A percentile compares a stretch with the other conserved stretches of the same genome.
Evolutionary conservation across 2,888 invertebrate species (phyloP).

Genomic region (Philereme transversata): DNA sequence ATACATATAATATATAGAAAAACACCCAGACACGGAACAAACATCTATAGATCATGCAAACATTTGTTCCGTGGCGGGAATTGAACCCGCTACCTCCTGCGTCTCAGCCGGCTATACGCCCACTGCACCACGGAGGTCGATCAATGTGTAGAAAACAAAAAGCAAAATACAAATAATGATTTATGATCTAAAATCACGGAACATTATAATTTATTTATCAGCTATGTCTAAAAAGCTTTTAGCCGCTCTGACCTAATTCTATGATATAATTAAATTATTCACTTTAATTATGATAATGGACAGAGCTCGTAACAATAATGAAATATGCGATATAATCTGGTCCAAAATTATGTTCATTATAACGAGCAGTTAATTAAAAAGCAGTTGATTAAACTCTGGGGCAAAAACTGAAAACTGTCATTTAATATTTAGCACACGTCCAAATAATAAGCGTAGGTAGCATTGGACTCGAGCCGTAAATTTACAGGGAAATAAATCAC

Average conservation of each 20-base stretch:
- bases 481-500: conserved; percentile 20
- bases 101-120: no score
- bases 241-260: conserved; percentile 2
- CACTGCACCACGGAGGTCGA: no score
- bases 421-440: conserved; percentile 4
- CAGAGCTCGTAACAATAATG: conserved; percentile 5
- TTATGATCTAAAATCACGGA: no score
- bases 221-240: conserved; percentile 8
- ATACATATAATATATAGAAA: no score
- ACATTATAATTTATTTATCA: conserved; percentile 1
- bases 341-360: conserved; percentile 7
- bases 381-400: neutral
- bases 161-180: no score
- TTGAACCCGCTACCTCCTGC: no score
- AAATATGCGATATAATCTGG: conserved; percentile 11
- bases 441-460: conserved; percentile 4
- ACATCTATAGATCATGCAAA: no score
- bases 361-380: conserved; percentile 1
- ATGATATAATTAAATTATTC: conserved; percentile 3
- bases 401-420: conserved; percentile 1
- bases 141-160: no score
- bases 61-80: no score
- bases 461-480: conserved; percentile 4
- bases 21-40: no score
- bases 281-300: conserved; percentile 12